phyloP scores from a whole-genome alignment of 2,888 invertebrate species.

The Hoplodrina ambigua region DNA sequence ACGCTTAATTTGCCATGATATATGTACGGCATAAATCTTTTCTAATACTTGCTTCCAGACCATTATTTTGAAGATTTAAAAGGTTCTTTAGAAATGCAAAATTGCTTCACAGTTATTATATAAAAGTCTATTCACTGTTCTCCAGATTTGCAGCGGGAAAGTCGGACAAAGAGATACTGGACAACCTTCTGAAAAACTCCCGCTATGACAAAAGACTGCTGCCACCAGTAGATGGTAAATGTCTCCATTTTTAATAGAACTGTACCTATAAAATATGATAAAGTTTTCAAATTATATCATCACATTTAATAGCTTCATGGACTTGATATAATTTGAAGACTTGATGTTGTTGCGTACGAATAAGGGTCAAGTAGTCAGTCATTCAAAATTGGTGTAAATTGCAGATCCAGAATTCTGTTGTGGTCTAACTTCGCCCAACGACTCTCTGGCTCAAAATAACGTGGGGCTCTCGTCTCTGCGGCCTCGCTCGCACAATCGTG shows the following conservation, averaged over 20 bases:
- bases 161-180: constrained; percentile 98
- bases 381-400: constrained; percentile 87
- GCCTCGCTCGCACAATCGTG: constrained; percentile 91
- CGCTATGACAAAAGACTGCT: constrained; percentile 98
- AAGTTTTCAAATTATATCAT: constrained; percentile 46
- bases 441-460: constrained; percentile 92
- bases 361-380: constrained; percentile 45
- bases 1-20: constrained; percentile 76
- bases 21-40: constrained; percentile 69
- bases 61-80: constrained; percentile 59
- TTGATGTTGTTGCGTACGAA: constrained; percentile 25
- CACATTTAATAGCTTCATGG: constrained; percentile 9
- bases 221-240: constrained; percentile 96
- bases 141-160: constrained; percentile 97
- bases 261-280: not conserved
- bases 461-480: constrained; percentile 88
- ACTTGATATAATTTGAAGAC: constrained; percentile 41
- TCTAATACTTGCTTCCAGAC: constrained; percentile 44
- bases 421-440: constrained; percentile 95
- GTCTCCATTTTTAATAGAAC: constrained; percentile 35
- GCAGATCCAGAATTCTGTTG: constrained; percentile 97
- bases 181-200: constrained; percentile 96
- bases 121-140: constrained; percentile 64
- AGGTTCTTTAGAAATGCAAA: constrained; percentile 54
- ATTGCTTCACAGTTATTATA: constrained; percentile 44